phyloP scores from a whole-genome alignment of 2,797 vertebrate species.

The Xenentodon cancila region DNA sequence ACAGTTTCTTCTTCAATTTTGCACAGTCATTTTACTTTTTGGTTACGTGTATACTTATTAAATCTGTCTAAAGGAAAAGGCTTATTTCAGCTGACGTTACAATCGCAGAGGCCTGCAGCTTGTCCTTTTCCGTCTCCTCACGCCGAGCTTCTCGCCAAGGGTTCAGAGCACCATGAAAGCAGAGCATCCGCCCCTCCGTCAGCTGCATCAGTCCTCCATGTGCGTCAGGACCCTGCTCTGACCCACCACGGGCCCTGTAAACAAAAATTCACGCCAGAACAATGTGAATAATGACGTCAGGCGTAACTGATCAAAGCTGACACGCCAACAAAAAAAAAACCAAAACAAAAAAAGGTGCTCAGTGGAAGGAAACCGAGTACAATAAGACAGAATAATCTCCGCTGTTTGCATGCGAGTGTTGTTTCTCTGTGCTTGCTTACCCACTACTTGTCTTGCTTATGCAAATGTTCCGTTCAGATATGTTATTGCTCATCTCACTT shows the following conservation, averaged over 20 bases:
- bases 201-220: constrained; percentile 52
- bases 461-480: constrained; percentile 43
- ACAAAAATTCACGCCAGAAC: constrained; percentile 57
- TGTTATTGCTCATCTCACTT: constrained; percentile 6
- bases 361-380: constrained; percentile 30
- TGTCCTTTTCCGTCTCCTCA: neutral
- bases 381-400: constrained; percentile 33
- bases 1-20: neutral
- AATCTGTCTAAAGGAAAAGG: no score
- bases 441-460: constrained; percentile 47
- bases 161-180: constrained; percentile 16
- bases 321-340: constrained; percentile 31
- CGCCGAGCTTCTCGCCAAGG: no score
- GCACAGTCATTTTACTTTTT: constrained; percentile 4
- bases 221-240: constrained; percentile 52
- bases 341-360: constrained; percentile 19
- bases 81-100: neutral
- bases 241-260: constrained; percentile 44
- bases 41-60: neutral
- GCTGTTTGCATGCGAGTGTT: constrained; percentile 19
- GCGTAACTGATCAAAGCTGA: constrained; percentile 62
- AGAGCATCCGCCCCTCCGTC: constrained; percentile 41
- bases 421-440: constrained; percentile 23
- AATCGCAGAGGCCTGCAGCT: no score
- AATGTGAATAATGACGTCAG: constrained; percentile 64